These are phyloP conservation scores for Idaea aversata DNA, from an alignment of 2,888 invertebrate genomes.

Conservation along the genomic window DNA sequence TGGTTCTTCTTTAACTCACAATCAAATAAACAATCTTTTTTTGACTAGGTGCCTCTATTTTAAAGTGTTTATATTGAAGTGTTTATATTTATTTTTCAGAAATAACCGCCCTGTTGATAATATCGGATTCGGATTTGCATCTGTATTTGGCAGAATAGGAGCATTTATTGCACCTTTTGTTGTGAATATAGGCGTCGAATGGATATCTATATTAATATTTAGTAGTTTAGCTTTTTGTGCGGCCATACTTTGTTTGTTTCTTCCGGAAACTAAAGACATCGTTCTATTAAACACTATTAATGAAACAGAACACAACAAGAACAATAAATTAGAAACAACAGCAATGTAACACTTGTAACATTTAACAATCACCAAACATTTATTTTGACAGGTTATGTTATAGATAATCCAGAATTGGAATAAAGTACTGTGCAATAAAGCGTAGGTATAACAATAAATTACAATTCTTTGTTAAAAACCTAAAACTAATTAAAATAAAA, in stretches of 20 bases:
- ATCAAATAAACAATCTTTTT: too few relatives aligned
- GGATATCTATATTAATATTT: constrained; percentile 64
- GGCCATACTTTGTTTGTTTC: constrained; percentile 55
- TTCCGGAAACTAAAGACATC: constrained; percentile 66
- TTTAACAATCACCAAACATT: too few relatives aligned
- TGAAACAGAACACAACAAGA: constrained; percentile 45
- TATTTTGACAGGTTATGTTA: neutral
- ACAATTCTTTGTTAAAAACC: too few relatives aligned
- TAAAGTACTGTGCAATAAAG: constrained; percentile 57
- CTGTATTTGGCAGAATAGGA: constrained; percentile 84
- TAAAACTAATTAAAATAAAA: too few relatives aligned
- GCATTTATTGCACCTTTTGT: constrained; percentile 85
- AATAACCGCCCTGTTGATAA: constrained; percentile 63
- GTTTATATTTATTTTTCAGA: constrained; percentile 39
- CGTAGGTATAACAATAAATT: too few relatives aligned
- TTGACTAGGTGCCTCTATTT: neutral
- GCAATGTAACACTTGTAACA: constrained; percentile 3
- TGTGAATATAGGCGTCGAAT: constrained; percentile 73
- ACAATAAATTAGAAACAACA: constrained; percentile 8
- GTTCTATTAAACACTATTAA: constrained; percentile 64
- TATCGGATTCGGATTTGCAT: constrained; percentile 84
- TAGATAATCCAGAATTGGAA: constrained; percentile 78
- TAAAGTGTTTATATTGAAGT: neutral
- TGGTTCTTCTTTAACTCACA: too few relatives aligned
- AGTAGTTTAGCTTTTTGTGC: constrained; percentile 55